Evolutionary conservation across 2,888 invertebrate species (phyloP).

Genomic region (Mystacides longicornis): DNA sequence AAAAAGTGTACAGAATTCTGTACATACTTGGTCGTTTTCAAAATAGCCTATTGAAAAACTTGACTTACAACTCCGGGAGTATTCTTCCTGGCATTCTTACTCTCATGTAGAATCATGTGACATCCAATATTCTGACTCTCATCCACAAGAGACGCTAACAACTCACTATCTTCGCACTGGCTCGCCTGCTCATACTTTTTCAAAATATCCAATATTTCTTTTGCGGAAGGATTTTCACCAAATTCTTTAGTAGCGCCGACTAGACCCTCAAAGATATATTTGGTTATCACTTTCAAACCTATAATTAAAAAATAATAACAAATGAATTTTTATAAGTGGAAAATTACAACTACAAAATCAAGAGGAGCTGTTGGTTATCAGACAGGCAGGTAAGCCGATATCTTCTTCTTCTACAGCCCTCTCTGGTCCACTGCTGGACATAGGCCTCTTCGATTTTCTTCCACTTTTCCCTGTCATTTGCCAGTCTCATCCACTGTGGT

Average conservation of each 20-base stretch:
- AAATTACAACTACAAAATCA: too few relatives aligned
- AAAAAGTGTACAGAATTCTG: too few relatives aligned
- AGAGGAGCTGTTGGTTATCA: too few relatives aligned
- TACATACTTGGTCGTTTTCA: background rate
- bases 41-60: background rate
- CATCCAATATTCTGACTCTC: constrained; percentile 49
- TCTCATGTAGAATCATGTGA: constrained; percentile 46
- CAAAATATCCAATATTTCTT: constrained; percentile 5
- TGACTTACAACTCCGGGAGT: background rate
- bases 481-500: too few relatives aligned
- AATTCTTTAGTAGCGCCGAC: background rate
- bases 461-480: too few relatives aligned
- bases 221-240: constrained; percentile 1
- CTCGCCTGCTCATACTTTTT: constrained; percentile 27
- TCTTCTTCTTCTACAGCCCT: too few relatives aligned
- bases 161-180: constrained; percentile 44
- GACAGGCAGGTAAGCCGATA: too few relatives aligned
- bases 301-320: background rate
- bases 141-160: constrained; percentile 43
- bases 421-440: too few relatives aligned
- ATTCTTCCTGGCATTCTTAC: background rate
- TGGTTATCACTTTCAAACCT: constrained; percentile 6
- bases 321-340: background rate
- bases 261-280: constrained; percentile 3
- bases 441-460: too few relatives aligned